Conservation (phyloP, 2,797 vertebrate species). For the Channa striata region DNA sequence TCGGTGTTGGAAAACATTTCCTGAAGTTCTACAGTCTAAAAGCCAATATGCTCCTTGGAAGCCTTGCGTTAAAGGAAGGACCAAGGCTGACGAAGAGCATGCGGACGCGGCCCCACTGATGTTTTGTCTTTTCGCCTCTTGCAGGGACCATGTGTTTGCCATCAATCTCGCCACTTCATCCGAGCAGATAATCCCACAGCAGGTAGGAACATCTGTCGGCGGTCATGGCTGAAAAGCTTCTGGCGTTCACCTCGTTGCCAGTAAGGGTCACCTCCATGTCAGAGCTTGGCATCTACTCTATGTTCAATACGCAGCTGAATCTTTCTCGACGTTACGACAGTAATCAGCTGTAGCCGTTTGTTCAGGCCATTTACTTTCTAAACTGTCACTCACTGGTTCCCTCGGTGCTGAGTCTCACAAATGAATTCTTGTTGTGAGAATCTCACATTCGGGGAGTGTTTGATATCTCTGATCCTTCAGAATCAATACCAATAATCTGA, state of each 20-base stretch:
- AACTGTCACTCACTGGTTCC: neutral
- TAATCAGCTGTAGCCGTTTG: neutral
- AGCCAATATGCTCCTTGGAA: slow-evolving; percentile 24
- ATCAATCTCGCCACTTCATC: slow-evolving; percentile 87
- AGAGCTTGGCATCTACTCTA: neutral
- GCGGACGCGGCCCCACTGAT: slow-evolving; percentile 11
- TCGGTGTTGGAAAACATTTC: slow-evolving; percentile 6
- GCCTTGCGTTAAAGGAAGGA: slow-evolving; percentile 13
- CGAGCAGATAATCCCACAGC: slow-evolving; percentile 88
- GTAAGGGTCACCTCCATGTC: neutral
- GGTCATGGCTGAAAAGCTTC: neutral
- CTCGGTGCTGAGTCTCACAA: neutral
- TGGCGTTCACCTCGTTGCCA: neutral
- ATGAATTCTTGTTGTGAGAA: neutral
- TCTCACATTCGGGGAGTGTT: slow-evolving; percentile 26
- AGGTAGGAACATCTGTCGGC: slow-evolving; percentile 81
- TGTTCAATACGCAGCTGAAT: neutral
- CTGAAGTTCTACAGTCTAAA: slow-evolving; percentile 37
- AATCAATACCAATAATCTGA: slow-evolving; percentile 11
- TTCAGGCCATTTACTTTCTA: neutral
- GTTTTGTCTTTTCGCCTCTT: slow-evolving; percentile 21
- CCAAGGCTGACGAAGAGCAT: neutral
- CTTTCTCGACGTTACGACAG: neutral
- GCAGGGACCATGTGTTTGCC: slow-evolving; percentile 94
- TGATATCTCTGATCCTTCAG: slow-evolving; percentile 1